Conservation (phyloP, 2,888 invertebrate species). For the Harpalus rufipes region DNA sequence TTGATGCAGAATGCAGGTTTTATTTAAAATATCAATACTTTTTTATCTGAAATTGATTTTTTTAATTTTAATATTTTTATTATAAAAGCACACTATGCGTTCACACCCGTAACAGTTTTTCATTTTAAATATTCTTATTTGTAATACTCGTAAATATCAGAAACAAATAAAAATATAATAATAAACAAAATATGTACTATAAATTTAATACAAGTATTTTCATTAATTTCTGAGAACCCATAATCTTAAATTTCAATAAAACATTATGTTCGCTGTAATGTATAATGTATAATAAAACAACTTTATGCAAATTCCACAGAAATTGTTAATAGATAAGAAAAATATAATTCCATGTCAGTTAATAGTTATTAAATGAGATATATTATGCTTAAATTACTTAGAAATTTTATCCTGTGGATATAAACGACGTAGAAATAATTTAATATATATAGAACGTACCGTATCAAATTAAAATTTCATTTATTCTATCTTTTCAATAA, state of each 20-base stretch:
- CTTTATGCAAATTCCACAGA: neutral
- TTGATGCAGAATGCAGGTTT: too few relatives aligned
- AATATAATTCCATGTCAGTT: neutral
- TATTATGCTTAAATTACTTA: neutral
- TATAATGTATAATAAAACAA: too few relatives aligned
- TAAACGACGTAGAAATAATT: neutral
- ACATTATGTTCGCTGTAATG: neutral
- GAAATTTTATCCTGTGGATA: neutral
- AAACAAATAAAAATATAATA: too few relatives aligned
- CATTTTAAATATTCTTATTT: too few relatives aligned
- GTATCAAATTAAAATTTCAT: neutral
- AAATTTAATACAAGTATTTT: too few relatives aligned
- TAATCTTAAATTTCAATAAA: neutral
- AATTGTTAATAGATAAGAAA: neutral
- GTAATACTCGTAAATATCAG: too few relatives aligned
- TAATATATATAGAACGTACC: neutral
- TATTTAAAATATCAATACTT: too few relatives aligned
- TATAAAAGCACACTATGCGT: too few relatives aligned
- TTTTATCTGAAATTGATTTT: too few relatives aligned
- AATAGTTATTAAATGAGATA: conserved; percentile 4
- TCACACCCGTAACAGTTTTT: too few relatives aligned
- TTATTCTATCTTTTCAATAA: neutral
- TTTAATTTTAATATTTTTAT: too few relatives aligned
- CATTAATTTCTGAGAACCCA: neutral
- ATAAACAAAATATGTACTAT: too few relatives aligned